A percentile compares a stretch with the other conserved stretches of the same genome.
Evolutionary conservation across 2,888 invertebrate genomes (phyloP).

Genomic region (Abscondita cerata): DNA sequence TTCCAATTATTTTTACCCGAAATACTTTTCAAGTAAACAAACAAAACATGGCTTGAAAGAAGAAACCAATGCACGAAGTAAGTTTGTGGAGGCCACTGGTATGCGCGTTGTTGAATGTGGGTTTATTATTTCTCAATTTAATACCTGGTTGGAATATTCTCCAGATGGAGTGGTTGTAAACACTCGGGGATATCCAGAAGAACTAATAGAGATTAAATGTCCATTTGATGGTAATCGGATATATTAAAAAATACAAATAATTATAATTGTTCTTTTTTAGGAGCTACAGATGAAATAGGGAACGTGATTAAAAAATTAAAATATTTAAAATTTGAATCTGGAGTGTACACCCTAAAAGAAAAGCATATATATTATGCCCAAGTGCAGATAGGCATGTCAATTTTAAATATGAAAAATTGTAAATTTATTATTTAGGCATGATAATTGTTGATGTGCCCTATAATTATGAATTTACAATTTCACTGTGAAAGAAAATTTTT

Average conservation of each 20-base stretch:
- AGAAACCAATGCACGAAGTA: neutral
- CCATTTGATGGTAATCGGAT: neutral
- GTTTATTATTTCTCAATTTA: neutral
- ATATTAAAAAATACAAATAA: too few relatives aligned
- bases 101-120: neutral
- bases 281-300: too few relatives aligned
- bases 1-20: neutral
- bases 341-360: too few relatives aligned
- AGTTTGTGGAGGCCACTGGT: neutral
- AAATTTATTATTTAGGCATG: neutral
- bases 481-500: slow-evolving; percentile 1
- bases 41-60: neutral
- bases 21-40: neutral
- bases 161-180: neutral
- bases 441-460: neutral
- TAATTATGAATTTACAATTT: neutral
- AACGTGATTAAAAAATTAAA: too few relatives aligned
- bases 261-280: too few relatives aligned
- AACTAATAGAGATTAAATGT: neutral
- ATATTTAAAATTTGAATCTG: too few relatives aligned
- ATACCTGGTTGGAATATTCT: neutral
- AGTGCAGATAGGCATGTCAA: neutral
- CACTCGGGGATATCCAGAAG: neutral
- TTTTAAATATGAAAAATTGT: neutral
- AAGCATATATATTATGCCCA: too few relatives aligned